Evolutionary conservation across 2,113 vertebrate species (phyloP), one percentile per base, ranked within the genome.

Genomic region (Pygoscelis adeliae): DNA sequence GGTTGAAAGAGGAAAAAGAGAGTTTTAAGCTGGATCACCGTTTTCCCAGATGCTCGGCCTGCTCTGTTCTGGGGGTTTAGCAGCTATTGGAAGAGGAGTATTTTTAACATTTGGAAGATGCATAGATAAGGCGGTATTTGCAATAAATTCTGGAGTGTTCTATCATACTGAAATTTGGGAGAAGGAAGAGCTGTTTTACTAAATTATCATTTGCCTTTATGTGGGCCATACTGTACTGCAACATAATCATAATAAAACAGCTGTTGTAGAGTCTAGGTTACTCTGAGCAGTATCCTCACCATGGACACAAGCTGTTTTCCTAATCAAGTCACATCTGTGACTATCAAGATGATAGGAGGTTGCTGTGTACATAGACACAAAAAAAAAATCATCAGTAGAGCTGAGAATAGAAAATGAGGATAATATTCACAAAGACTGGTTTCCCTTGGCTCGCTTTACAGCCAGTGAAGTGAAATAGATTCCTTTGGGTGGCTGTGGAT

Each of bases 241-340:
- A 77, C 82, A 79, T 67, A 77, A 90, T 61, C 13, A 23, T 42
- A 55, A 40, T 59, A 44, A 69, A 91, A 13, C 78, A 94, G 87
- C 84, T 94, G 93, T 7, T 87, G 50, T 7, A n/a, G 67, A 46
- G 46, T 36, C 7, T 25, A 30, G 47, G 81, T 69, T 87, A 69
- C 56, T 59, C 52, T 59, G 42, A 87, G 70, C 90, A 62, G 38
- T 42, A 38, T 65, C 90, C 62, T 88, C 34, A 50, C 46, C 70
- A n/a, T 47, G 90, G 95, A 76, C 93, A 87, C 17, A n/a, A 90
- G 90, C 90, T 91, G 85, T 55, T 95, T 89, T 58, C 40, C 66
- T 70, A 58, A 63, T 76, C 47, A 17, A 59, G 65, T 74, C 66
- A 38, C 74, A 72, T 72, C 92, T 94, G 88, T 55, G 69, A 16